A percentile compares a stretch with the other conserved stretches of the same genome.
Conservation (phyloP, 2,888 invertebrate species). For the Drosophila nr. medialis region DNA sequence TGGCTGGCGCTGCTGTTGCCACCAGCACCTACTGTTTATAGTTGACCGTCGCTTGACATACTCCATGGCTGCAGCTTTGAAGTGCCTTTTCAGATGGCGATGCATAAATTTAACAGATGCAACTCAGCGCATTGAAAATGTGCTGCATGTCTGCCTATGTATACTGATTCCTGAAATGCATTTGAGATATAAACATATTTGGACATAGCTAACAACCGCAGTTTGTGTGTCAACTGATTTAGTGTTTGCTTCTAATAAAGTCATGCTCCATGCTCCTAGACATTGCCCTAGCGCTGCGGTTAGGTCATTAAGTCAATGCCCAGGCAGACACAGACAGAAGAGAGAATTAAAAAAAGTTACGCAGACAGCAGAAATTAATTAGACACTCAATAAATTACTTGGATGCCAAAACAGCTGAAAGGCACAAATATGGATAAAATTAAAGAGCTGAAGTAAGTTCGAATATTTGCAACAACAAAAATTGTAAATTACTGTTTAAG, state of each 20-base stretch:
- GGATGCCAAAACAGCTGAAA: slow-evolving; percentile 60
- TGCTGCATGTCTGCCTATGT: slow-evolving; percentile 1
- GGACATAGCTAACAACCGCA: neutral
- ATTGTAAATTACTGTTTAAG: neutral
- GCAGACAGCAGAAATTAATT: slow-evolving; percentile 74
- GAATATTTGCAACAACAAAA: neutral
- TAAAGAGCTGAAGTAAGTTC: neutral
- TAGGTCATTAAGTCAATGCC: slow-evolving; percentile 56
- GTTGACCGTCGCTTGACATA: slow-evolving; percentile 68
- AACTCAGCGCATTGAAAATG: slow-evolving; percentile 49
- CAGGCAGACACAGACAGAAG: slow-evolving; percentile 12
- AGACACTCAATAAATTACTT: slow-evolving; percentile 75
- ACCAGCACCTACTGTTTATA: slow-evolving; percentile 51
- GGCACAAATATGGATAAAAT: slow-evolving; percentile 19
- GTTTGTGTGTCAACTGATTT: slow-evolving; percentile 27
- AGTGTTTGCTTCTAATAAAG: slow-evolving; percentile 52
- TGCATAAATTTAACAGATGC: slow-evolving; percentile 59
- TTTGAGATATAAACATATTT: slow-evolving; percentile 17
- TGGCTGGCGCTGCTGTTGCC: slow-evolving; percentile 12
- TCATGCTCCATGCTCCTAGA: slow-evolving; percentile 28
- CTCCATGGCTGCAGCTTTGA: slow-evolving; percentile 40
- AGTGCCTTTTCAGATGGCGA: slow-evolving; percentile 29
- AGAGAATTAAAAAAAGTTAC: slow-evolving; percentile 57
- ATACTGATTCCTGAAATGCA: neutral
- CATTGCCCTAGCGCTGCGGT: slow-evolving; percentile 33